phyloP scores from a whole-genome alignment of 2,888 invertebrate genomes.

The Melinaea menophilus region DNA sequence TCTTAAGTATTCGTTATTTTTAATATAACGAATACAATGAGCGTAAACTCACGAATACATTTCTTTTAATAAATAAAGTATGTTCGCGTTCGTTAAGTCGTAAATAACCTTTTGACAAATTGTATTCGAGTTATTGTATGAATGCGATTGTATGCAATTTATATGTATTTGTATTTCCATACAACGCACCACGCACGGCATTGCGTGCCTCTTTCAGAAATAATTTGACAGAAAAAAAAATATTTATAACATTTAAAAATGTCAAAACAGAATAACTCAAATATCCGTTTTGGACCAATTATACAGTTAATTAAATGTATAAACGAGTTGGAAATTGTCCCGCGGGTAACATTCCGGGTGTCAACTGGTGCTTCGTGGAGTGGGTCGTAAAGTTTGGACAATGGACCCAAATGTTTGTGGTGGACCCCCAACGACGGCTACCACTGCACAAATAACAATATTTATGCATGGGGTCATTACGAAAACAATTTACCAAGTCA shows the following conservation, averaged over 20 bases:
- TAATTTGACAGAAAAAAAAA: slow-evolving; percentile 11
- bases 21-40: too few species aligned
- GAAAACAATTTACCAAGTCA: slow-evolving; percentile 28
- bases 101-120: slow-evolving; percentile 23
- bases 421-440: slow-evolving; percentile 62
- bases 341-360: slow-evolving; percentile 30
- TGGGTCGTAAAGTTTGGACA: slow-evolving; percentile 63
- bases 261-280: background rate
- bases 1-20: too few species aligned
- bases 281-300: background rate
- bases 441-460: slow-evolving; percentile 38
- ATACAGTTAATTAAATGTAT: slow-evolving; percentile 1
- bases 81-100: background rate
- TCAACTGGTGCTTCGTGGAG: slow-evolving; percentile 36
- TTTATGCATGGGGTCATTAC: slow-evolving; percentile 31
- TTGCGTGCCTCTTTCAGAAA: slow-evolving; percentile 18
- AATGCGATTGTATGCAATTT: slow-evolving; percentile 14
- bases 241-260: background rate
- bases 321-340: slow-evolving; percentile 9
- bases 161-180: slow-evolving; percentile 40
- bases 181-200: slow-evolving; percentile 67
- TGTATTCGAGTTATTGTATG: slow-evolving; percentile 22
- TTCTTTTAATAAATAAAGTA: background rate
- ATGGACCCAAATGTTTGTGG: slow-evolving; percentile 59
- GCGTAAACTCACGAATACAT: background rate